Evolutionary conservation across 2,113 vertebrate genomes (phyloP), one percentile per base, ranked within the genome.

Genomic region (Andinoacara biseriatus): DNA sequence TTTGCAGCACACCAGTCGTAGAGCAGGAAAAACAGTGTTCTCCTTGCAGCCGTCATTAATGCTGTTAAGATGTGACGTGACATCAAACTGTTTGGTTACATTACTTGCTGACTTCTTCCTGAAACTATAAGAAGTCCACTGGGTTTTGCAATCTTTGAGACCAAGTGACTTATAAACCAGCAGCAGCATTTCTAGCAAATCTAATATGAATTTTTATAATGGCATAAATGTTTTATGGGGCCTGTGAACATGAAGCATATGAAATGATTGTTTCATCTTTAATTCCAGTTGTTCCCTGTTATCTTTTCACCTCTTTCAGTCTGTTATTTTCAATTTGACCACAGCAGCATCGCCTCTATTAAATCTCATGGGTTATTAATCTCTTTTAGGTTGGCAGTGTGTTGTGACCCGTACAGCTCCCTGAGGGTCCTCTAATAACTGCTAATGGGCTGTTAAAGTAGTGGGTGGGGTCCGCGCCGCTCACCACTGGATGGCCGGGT

Each of bases 381-480:
- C 81, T 92, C 35, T 58, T 82, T 75, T 26, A 62, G 87, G 83
- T 89, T 89, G 78, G 84, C 84, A 54, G 69, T 76, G 87, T 80
- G 85, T 57, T 85, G 80, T 92, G 92, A 93, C 90, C 89, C 76
- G 8, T 74, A 77, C 76, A 65, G 84, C 79, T 90, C 83, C 94
- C 91, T 57, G 85, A 93, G 91, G 91, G 90, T 78, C 86, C 82
- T 79, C 52, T 93, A 90, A 91, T 93, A 91, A 93, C 88, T 24
- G 82, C 93, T 94, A 94, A 95, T 95, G 95, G 95, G 88, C 87
- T 94, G 91, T 90, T 96, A 93, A 91, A 94, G 87, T 88, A 87
- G 87, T 75, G 90, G 94, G 90, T 29, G 83, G 90, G 90, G 77
- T 77, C 78, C 63, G 24, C 17, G 5, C 57, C 74, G 69, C 88